Evolutionary conservation across 2,113 vertebrate genomes (phyloP).

Genomic region (Lepus europaeus): DNA sequence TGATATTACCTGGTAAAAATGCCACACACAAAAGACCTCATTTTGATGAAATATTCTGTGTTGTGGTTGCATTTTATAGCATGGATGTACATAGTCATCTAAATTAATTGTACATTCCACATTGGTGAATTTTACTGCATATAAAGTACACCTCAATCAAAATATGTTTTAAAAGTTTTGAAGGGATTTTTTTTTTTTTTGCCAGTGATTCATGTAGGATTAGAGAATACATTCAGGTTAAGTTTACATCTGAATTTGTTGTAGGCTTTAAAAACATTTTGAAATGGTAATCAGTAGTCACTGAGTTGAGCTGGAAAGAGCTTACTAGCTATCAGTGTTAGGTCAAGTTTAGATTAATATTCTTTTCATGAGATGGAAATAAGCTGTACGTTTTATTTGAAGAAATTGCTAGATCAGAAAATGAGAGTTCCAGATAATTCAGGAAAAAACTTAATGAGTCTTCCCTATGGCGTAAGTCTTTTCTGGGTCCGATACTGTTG

Average conservation of each 20-base stretch:
- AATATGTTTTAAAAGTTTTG: neutral
- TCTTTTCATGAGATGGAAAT: constrained; percentile 5
- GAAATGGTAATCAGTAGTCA: constrained; percentile 28
- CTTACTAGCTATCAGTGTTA: constrained; percentile 31
- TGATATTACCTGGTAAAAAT: neutral
- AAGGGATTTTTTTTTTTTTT: neutral
- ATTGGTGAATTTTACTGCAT: neutral
- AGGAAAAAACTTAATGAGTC: neutral
- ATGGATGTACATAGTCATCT: neutral
- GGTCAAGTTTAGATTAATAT: constrained; percentile 47
- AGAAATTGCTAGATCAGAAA: constrained; percentile 26
- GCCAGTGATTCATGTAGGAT: neutral
- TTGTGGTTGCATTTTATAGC: constrained; percentile 13
- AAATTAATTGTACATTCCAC: neutral
- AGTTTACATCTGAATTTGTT: constrained; percentile 49
- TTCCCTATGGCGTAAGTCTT: neutral
- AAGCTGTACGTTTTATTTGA: constrained; percentile 4
- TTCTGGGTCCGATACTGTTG: neutral
- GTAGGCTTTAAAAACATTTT: constrained; percentile 29
- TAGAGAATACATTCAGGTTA: constrained; percentile 15
- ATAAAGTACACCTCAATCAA: neutral
- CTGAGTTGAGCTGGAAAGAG: neutral
- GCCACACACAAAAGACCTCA: neutral
- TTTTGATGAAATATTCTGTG: neutral
- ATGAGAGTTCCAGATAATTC: constrained; percentile 9